These are phyloP conservation scores for Osmerus eperlanus DNA, from an alignment of 2,113 vertebrate species.

Conservation along the genomic window DNA sequence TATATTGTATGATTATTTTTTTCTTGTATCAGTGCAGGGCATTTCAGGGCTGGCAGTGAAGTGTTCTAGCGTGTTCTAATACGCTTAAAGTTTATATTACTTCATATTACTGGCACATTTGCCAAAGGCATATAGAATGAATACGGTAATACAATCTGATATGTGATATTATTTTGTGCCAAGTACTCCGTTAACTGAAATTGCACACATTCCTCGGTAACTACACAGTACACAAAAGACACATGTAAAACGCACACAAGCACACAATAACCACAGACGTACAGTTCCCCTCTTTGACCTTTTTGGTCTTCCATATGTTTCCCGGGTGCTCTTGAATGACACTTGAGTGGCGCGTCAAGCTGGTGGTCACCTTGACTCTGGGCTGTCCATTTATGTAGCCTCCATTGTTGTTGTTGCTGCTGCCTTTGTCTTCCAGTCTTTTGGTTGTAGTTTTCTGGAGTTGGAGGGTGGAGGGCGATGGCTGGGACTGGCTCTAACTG, in stretches of 20 bases:
- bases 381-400: conserved; percentile 48
- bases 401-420: conserved; percentile 44
- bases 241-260: conserved; percentile 32
- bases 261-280: conserved; percentile 32
- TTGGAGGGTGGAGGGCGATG: conserved; percentile 42
- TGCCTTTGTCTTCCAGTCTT: conserved; percentile 48
- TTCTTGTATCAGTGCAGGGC: conserved; percentile 26
- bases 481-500: conserved; percentile 74
- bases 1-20: conserved; percentile 17
- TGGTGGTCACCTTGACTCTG: conserved; percentile 63
- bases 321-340: conserved; percentile 48
- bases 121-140: conserved; percentile 58
- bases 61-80: conserved; percentile 20
- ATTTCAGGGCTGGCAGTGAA: conserved; percentile 53
- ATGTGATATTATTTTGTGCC: conserved; percentile 45
- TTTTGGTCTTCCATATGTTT: conserved; percentile 32
- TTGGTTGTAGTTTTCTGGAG: conserved; percentile 67
- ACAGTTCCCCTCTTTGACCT: conserved; percentile 49
- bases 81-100: conserved; percentile 55
- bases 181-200: conserved; percentile 51
- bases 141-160: conserved; percentile 43
- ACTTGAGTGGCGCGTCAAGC: conserved; percentile 50
- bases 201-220: conserved; percentile 64
- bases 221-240: conserved; percentile 36
- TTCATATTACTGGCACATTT: conserved; percentile 51